Percentiles rank a stretch among this genome's conserved stretches.
Conservation (phyloP, 2,113 vertebrate species). For the Neolamprologus longior region DNA sequence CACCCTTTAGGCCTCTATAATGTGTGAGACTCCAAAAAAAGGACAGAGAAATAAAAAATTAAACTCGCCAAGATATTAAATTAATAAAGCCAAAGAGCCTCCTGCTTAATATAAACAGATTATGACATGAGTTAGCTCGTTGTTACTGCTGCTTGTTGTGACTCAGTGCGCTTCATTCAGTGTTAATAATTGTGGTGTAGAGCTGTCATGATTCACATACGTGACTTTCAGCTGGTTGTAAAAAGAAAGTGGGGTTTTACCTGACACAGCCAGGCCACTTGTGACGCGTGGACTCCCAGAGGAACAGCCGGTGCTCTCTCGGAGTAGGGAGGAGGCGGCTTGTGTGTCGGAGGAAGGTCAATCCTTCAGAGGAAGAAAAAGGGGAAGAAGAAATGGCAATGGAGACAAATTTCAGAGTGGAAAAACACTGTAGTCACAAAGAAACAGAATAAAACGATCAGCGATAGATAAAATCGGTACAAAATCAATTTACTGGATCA, state of each 20-base stretch:
- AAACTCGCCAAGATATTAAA: conserved; percentile 8
- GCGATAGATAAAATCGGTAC: background rate
- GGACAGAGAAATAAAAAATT: background rate
- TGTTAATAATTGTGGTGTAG: background rate
- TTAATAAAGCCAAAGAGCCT: background rate
- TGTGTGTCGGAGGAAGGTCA: conserved; percentile 76
- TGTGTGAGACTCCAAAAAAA: background rate
- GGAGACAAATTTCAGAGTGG: background rate
- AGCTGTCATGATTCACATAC: background rate
- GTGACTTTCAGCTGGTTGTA: background rate
- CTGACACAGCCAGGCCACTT: conserved; percentile 70
- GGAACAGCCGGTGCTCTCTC: conserved; percentile 60
- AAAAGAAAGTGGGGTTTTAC: conserved; percentile 29
- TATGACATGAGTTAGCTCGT: background rate
- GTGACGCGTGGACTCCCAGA: conserved; percentile 61
- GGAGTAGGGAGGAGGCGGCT: conserved; percentile 70
- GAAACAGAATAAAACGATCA: background rate
- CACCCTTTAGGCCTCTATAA: background rate
- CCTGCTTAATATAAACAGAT: background rate
- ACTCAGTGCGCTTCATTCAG: background rate
- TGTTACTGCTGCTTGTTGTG: background rate
- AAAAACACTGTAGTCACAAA: background rate
- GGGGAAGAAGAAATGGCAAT: background rate
- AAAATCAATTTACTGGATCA: background rate
- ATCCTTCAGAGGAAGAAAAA: conserved; percentile 53